phyloP scores from a whole-genome alignment of 1,140 invertebrate species.

The Rhagoletis zephyria region DNA sequence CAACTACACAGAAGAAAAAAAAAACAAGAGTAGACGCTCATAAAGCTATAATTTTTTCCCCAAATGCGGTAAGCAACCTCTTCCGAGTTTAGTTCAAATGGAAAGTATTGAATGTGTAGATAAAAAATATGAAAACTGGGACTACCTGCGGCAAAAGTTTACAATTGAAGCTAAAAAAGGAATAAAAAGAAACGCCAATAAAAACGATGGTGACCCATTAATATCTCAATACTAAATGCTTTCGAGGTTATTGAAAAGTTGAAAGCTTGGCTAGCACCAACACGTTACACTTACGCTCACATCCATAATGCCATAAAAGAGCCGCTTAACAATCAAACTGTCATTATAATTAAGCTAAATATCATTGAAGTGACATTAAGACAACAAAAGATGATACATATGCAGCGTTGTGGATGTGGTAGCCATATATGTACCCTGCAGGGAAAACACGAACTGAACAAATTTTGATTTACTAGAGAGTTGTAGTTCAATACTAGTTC shows the following conservation, averaged over 20 bases:
- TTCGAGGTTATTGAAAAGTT: not conserved
- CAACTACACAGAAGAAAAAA: not conserved
- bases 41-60: not conserved
- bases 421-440: no score
- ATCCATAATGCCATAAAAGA: conserved; percentile 27
- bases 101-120: not conserved
- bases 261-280: conserved; percentile 41
- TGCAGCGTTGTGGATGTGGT: not conserved
- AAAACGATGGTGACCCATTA: not conserved
- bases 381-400: conserved; percentile 34
- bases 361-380: conserved; percentile 32
- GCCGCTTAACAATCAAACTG: conserved; percentile 31
- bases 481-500: no score
- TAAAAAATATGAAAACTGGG: not conserved
- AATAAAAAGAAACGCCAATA: not conserved
- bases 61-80: not conserved
- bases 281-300: not conserved
- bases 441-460: no score
- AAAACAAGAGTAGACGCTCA: not conserved
- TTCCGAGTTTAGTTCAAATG: not conserved
- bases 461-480: no score
- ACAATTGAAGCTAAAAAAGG: not conserved
- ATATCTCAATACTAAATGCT: not conserved
- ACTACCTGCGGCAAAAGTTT: not conserved
- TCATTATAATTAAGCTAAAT: conserved; percentile 49